A percentile compares a stretch with the other conserved stretches of the same genome.
Evolutionary conservation across 2,888 invertebrate species (phyloP).

Genomic region (Colostygia pectinataria): DNA sequence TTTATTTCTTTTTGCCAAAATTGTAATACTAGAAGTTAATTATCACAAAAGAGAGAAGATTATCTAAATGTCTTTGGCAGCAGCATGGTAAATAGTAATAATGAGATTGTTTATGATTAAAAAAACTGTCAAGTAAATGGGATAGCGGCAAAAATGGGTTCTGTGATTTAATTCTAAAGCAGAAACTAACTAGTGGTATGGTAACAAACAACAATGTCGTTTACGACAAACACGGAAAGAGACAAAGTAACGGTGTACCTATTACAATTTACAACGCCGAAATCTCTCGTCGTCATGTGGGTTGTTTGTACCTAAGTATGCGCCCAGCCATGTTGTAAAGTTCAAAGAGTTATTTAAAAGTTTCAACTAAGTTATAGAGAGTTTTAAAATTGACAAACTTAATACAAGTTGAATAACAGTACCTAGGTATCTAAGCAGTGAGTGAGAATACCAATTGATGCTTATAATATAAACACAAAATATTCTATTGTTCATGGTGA

Average conservation of each 20-base stretch:
- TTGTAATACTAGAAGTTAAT: slow-evolving; percentile 35
- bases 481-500: slow-evolving; percentile 54
- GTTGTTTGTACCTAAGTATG: background rate
- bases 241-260: slow-evolving; percentile 49
- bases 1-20: slow-evolving; percentile 17
- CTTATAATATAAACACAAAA: slow-evolving; percentile 49
- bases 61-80: slow-evolving; percentile 40
- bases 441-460: slow-evolving; percentile 33
- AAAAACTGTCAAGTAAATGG: slow-evolving; percentile 36
- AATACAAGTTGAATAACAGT: slow-evolving; percentile 5
- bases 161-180: slow-evolving; percentile 39
- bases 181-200: no score
- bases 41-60: slow-evolving; percentile 39
- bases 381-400: no score
- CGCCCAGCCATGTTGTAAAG: no score
- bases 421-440: slow-evolving; percentile 19
- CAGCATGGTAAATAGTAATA: slow-evolving; percentile 24
- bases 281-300: slow-evolving; percentile 35
- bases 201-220: slow-evolving; percentile 45
- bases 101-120: slow-evolving; percentile 38
- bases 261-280: slow-evolving; percentile 34
- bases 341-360: no score
- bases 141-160: slow-evolving; percentile 34
- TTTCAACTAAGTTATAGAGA: no score
- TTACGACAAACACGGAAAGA: slow-evolving; percentile 38